phyloP scores from a whole-genome alignment of 1,140 invertebrate genomes.

The Brachionus plicatilis region DNA sequence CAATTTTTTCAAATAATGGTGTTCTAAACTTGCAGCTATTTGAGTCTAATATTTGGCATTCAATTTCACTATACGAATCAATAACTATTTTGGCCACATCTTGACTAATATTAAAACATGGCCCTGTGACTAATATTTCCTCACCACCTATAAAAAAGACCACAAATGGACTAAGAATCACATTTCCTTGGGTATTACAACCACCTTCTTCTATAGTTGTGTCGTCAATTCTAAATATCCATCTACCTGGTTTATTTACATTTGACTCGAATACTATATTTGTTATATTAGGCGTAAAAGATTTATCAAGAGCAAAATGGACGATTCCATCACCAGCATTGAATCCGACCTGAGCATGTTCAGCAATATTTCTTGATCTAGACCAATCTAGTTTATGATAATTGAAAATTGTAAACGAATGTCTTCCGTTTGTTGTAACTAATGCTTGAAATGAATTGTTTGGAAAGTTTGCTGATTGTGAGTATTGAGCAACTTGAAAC shows the following conservation, averaged over 20 bases:
- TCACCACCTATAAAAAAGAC: background rate
- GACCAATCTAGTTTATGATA: constrained; percentile 1
- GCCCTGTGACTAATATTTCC: background rate
- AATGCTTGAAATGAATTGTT: constrained; percentile 18
- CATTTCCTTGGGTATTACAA: background rate
- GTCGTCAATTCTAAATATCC: background rate
- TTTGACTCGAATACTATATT: background rate
- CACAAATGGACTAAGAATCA: background rate
- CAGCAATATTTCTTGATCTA: background rate
- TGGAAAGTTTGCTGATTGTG: background rate
- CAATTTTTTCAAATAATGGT: background rate
- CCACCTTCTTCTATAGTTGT: background rate
- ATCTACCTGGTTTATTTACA: background rate
- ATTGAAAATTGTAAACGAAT: constrained; percentile 14
- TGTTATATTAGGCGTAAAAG: background rate
- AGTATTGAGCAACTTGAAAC: background rate
- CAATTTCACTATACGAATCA: background rate
- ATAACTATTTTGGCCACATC: background rate
- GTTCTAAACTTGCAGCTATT: background rate
- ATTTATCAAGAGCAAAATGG: background rate
- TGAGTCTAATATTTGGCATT: background rate
- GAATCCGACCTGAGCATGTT: background rate
- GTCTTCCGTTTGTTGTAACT: background rate
- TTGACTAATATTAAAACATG: background rate
- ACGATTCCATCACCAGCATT: background rate